Base-by-base conservation (phyloP, 2,888 invertebrate species). In the Barypeithes pellucidus region DNA sequence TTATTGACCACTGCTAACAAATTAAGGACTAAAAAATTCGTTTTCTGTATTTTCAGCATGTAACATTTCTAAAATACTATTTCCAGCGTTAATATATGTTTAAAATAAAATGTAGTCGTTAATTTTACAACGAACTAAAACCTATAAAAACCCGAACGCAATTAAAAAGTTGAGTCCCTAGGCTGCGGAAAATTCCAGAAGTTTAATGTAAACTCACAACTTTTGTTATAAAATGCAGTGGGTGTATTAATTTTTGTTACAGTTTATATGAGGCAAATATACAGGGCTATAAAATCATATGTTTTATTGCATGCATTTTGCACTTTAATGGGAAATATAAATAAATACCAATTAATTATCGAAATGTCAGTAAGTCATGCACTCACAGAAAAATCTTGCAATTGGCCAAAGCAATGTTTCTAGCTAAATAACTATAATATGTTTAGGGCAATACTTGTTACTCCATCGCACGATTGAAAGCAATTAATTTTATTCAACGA, bases 131-230 rank as follows among this genome's bases (percentile, higher is more conserved):
- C 62, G 33, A 62, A 62, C 62, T 62, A 47, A 62, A 62, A 62
- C 43, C 43, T 43, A 47, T 62, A 62, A 62, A 62, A 62, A 62
- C 62, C 62, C 29, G 62, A 45, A 62, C 39, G 45, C 62, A 62
- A 62, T 62, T 62, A 62, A 62, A 62, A 62, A 62, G 62, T 62
- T 62, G 45, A 33, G 43, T 62, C 62, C 45, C 62, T 29, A 47
- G 54, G 47, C 62, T 29, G 33, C 62, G 62, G 45, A 47, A 47
- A 62, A 62, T 62, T 45, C 43, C 62, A 62, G 45, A 62, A 62
- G 43, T 62, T 62, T 62, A 62, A 62, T 62, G 62, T 45, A 47
- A 62, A 62, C 45, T 45, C 62, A 29, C 45, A 62, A 62, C 45
- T 62, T 62, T 62, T 62, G 62, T 43, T 45, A 45, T 45, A 62